These are phyloP conservation scores for Galeopterus variegatus DNA, from an alignment of 2,113 vertebrate species.

Conservation along the genomic window DNA sequence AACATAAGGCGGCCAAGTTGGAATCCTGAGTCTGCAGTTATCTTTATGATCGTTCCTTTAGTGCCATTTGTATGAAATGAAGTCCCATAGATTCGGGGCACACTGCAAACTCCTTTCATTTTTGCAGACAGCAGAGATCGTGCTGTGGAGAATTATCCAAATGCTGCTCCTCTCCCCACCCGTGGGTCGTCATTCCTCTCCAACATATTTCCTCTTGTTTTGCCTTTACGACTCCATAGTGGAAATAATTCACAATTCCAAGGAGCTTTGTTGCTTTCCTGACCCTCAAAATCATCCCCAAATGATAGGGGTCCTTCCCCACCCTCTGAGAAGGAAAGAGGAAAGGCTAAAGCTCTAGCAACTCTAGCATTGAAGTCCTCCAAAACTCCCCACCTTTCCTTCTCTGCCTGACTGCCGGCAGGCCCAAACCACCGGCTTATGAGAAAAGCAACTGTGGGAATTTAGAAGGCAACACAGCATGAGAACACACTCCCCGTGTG, in stretches of 20 bases:
- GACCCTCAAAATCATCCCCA: background rate
- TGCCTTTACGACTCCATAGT: background rate
- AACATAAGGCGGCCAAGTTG: slow-evolving; percentile 69
- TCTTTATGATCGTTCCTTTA: slow-evolving; percentile 52
- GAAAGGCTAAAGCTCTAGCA: background rate
- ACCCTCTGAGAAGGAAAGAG: background rate
- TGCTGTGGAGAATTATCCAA: background rate
- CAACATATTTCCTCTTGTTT: slow-evolving; percentile 23
- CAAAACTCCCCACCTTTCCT: background rate
- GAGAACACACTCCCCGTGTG: background rate
- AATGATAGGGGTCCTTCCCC: background rate
- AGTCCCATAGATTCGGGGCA: background rate
- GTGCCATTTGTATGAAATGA: slow-evolving; percentile 62
- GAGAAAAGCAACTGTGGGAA: background rate
- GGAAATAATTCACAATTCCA: slow-evolving; percentile 25
- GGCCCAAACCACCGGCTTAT: background rate
- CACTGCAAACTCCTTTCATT: slow-evolving; percentile 41
- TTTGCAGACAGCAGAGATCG: background rate
- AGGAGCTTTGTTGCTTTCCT: background rate
- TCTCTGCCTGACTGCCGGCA: background rate
- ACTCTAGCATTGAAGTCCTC: background rate
- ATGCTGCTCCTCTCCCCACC: background rate
- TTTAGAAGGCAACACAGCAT: background rate
- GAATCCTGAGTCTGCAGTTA: slow-evolving; percentile 72
- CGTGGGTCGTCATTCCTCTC: background rate